phyloP scores from a whole-genome alignment of 2,113 vertebrate genomes.

The Albula glossodonta region DNA sequence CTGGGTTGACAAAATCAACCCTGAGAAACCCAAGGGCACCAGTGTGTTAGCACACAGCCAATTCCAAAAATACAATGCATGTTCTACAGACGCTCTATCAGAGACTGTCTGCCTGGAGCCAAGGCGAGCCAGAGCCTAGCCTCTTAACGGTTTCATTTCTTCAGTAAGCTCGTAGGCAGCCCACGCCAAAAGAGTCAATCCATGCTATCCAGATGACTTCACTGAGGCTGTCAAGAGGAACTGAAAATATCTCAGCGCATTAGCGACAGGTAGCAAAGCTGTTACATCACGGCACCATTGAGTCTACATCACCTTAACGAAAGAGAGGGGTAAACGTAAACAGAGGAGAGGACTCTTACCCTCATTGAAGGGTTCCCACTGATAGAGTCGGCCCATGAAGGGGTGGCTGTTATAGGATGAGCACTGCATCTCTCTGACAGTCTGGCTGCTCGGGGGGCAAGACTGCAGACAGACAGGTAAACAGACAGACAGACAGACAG shows the following conservation, averaged over 20 bases:
- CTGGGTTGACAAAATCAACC: no score
- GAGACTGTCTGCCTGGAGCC: no score
- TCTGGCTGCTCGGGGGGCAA: slow-evolving; percentile 82
- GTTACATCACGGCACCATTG: neutral
- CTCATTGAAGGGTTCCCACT: slow-evolving; percentile 95
- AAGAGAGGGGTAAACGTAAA: neutral
- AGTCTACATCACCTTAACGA: neutral
- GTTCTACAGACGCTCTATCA: no score
- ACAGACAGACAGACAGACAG: slow-evolving; percentile 22
- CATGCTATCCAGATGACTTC: no score
- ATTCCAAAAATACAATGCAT: no score
- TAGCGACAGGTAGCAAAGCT: neutral
- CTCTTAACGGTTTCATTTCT: no score
- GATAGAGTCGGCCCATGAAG: slow-evolving; percentile 93
- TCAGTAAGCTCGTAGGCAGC: no score
- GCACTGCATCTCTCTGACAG: slow-evolving; percentile 86
- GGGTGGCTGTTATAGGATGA: slow-evolving; percentile 90
- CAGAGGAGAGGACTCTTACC: slow-evolving; percentile 69
- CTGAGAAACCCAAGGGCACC: no score
- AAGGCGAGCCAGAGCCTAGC: no score
- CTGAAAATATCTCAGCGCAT: neutral
- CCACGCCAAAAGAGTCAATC: no score
- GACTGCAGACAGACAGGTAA: slow-evolving; percentile 63
- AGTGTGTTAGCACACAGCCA: no score
- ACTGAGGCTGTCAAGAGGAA: neutral